Evolutionary conservation across 92 coral and sea anemone genomes (phyloP), one percentile per base, ranked within the genome.

Genomic region (Heteractis magnifica): DNA sequence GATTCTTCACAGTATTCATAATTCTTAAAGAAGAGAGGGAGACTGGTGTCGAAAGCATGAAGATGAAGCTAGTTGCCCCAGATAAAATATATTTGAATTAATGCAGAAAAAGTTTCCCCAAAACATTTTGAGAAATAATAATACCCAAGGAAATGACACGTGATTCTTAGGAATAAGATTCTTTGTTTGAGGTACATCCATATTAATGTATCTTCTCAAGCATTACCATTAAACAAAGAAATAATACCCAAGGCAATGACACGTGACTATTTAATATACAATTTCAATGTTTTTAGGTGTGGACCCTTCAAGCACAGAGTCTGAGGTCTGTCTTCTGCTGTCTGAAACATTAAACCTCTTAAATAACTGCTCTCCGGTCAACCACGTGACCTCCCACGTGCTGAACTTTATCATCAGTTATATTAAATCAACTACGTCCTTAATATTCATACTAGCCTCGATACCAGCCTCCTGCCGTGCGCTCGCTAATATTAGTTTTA

Each of bases 401-500:
- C 80, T 94, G 70, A 91, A 97, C 77, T 89, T 75, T 52, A 83
- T 94, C 21, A 87, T 92, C 50, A 86, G 86, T 68, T 92, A 91
- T 86, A 68, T 94, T 77, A 90, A 90, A 77, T 91, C 90, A 75
- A 88, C 98, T 8, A 83, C 92, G n/a, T 90, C 92, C 51, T 83
- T 91, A 58, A 86, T 90, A 82, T 82, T 97, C 65, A 88, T 97
- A 79, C 84, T 95, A 76, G 93, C 94, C 41, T 86, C 98, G 48
- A 85, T 97, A 72, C 92, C 95, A 56, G 98, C 98, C 53, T 95
- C 98, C 53, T 97, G 99, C 58, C 91, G 99, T 79, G 90, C 99
- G 16, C 92, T 96, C 55, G 99, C 99, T 41, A 94, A 84, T 76
- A 89, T 96, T 83, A 71, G 75, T 14, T 89, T 84, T 62, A 96